Base-by-base conservation (phyloP, 2,888 invertebrate species). In the Scaptomyza caliginosa region DNA sequence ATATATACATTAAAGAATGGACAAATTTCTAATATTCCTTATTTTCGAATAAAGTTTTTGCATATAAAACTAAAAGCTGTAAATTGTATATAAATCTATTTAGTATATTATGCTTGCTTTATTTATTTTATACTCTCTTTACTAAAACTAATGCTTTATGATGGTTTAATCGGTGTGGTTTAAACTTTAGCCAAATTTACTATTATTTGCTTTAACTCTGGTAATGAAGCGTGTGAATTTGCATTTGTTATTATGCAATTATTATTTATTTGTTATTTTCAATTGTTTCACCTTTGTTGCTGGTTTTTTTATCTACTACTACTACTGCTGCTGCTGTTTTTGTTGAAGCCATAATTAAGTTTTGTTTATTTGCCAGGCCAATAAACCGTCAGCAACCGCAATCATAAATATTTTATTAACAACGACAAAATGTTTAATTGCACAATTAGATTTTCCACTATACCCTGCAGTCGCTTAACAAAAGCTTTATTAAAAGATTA, bases 391-490 rank as follows among this genome's bases (percentile, higher is more conserved):
- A 46, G 54, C 43, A 30, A 50, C 77, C 78, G 64, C 86, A 80
- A 68, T 74, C 59, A 71, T 83, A 80, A 83, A 86, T 83, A 83
- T 78, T 86, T 86, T 78, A 86, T 86, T 86, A 83, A 76, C 86
- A 66, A 66, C 66, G 54, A 72, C 74, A 80, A 83, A 73, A 69
- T 85, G 51, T 79, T 79, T 71, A 85, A 80, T 69, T 71, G 45
- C 60, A 57, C 73, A 80, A 73, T 82, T 82, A 79, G 76, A 68
- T 68, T 68, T 66, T 24, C 32, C 21, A 17, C 10, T 32, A 62
- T 54, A 21, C 24, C 23, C 36, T 54, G 10, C 16, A 23, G 1
- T 0, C 2, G 4, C 4, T 23, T 1, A 2, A 11, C 4, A 2
- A 17, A 28, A 5, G 4, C 2, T 0, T 4, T 28, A 5, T 43